Evolutionary conservation across 2,113 vertebrate genomes (phyloP), one percentile per base, ranked within the genome.

Genomic region (Periophthalmodon schlosseri): DNA sequence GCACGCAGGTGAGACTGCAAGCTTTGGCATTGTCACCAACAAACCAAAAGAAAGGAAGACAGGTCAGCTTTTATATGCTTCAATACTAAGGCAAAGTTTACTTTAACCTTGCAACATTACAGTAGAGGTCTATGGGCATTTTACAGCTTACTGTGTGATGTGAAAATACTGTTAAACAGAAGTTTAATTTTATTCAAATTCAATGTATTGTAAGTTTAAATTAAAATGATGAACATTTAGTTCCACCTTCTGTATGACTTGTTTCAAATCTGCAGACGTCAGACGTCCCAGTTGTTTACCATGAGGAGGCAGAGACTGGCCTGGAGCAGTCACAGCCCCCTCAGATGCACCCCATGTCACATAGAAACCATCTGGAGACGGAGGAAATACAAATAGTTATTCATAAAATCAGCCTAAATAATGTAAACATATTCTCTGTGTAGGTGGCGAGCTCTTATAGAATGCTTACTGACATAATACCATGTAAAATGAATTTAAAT

Each of bases 241-340:
- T 5, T n/a, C 3, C 88, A 98, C 98, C 95, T 98, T 99, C 85
- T 95, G 94, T 87, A 99, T 96, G 75, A 96, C 88, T 73, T 98
- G 95, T 83, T 93, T 95, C 44, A 99, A 88, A 81, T 98, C 96
- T 68, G 85, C 66, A 67, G 95, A 94, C 73, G 84, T 94, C 57
- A 99, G 88, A 67, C 90, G 93, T 61, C 96, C 96, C 75, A 99
- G 94, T 1, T 94, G 94, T 86, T 94, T 96, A 68, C 98, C 97
- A 72, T 99, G 95, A 1, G 95, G 90, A 77, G 97, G 96, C 18
- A 99, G 82, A 10, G 94, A 83, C 69, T 97, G 96, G 72, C 94
- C 94, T 58, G 93, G 93, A 65, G 91, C 76, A 63, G 87, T 71
- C 6, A 94, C 86, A 39, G 89, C 16, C 73, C 92, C 93, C 44